These are phyloP conservation scores for Seriola aureovittata DNA, from an alignment of 2,113 vertebrate genomes.

Conservation along the genomic window DNA sequence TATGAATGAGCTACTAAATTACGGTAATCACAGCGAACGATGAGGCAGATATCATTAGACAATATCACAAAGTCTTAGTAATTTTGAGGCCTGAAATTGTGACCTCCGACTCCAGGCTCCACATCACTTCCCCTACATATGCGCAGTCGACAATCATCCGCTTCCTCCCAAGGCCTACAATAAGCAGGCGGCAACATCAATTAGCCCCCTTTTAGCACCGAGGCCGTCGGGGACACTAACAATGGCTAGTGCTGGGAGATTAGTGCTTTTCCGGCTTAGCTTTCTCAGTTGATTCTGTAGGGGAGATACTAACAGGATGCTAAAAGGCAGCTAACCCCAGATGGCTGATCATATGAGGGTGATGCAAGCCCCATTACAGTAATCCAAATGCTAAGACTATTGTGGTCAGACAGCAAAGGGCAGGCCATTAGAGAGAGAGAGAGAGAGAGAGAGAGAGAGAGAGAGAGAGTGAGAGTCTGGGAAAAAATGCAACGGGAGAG, in stretches of 20 bases:
- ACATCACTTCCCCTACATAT: neutral
- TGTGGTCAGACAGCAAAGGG: slow-evolving; percentile 52
- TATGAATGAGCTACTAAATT: no score
- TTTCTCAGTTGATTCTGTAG: slow-evolving; percentile 44
- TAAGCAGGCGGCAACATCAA: slow-evolving; percentile 78
- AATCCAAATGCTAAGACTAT: slow-evolving; percentile 67
- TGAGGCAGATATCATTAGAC: neutral
- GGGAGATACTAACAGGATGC: slow-evolving; percentile 45
- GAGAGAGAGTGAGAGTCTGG: no score
- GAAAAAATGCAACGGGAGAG: neutral
- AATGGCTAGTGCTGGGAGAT: slow-evolving; percentile 67
- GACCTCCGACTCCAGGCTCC: neutral
- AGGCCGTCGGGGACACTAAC: slow-evolving; percentile 53
- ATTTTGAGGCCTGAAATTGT: slow-evolving; percentile 18
- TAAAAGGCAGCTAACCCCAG: slow-evolving; percentile 65
- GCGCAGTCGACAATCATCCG: slow-evolving; percentile 27
- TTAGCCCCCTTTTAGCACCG: slow-evolving; percentile 72
- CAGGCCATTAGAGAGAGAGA: slow-evolving; percentile 27
- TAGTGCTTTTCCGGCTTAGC: slow-evolving; percentile 67
- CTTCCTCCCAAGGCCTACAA: slow-evolving; percentile 47
- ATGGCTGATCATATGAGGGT: slow-evolving; percentile 63
- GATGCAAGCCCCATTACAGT: slow-evolving; percentile 64
- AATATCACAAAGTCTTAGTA: neutral
- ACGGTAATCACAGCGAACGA: neutral
- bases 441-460: no score